Conservation (phyloP, 2,113 vertebrate species). For the Lipotes vexillifer region DNA sequence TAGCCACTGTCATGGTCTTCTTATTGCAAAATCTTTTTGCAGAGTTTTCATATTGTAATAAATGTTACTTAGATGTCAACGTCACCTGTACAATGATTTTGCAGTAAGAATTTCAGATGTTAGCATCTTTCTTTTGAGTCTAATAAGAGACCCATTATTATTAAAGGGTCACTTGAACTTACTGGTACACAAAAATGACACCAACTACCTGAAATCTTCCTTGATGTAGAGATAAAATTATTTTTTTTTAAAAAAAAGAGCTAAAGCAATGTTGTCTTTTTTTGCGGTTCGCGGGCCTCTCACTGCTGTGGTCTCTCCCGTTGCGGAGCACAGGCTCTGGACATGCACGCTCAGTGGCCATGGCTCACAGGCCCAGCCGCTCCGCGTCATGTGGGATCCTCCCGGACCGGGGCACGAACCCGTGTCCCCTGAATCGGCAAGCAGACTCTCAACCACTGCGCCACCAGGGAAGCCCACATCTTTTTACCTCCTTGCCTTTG, state of each 20-base stretch:
- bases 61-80: conserved; percentile 35
- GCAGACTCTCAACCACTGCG: too few relatives aligned
- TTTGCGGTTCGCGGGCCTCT: too few relatives aligned
- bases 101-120: conserved; percentile 44
- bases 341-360: too few relatives aligned
- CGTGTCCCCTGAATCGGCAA: too few relatives aligned
- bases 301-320: too few relatives aligned
- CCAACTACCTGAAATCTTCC: conserved; percentile 2
- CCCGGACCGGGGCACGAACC: too few relatives aligned
- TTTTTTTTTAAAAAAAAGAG: too few relatives aligned
- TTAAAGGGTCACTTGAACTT: conserved; percentile 56
- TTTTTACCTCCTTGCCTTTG: background rate
- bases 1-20: background rate
- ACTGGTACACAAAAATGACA: conserved; percentile 49
- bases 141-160: conserved; percentile 47
- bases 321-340: too few relatives aligned
- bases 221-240: background rate
- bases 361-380: too few relatives aligned
- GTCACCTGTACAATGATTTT: conserved; percentile 31
- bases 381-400: too few relatives aligned
- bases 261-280: too few relatives aligned
- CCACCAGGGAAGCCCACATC: too few relatives aligned
- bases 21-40: background rate
- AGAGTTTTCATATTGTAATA: conserved; percentile 28
- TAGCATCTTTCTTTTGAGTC: conserved; percentile 41